A percentile compares a stretch with the other conserved stretches of the same genome.
Conservation (phyloP, 2,113 vertebrate genomes). For the Acinonyx jubatus region DNA sequence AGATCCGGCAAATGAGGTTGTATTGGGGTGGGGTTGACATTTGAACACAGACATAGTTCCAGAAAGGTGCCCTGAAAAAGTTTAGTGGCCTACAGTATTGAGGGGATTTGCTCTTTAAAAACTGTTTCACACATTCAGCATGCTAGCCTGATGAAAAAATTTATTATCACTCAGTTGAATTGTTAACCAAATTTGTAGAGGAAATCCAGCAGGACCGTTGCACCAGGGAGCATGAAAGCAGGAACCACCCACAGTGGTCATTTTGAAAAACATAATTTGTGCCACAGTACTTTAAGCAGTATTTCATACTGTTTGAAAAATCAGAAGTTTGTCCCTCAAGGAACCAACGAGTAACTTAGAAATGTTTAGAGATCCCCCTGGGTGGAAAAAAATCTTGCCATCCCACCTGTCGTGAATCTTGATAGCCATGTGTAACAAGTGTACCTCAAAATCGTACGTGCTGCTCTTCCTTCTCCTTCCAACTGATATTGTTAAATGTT, state of each 20-base stretch:
- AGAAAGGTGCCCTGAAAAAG: background rate
- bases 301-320: background rate
- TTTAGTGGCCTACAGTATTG: background rate
- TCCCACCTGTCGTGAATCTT: background rate
- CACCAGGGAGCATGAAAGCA: background rate
- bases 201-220: background rate
- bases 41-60: background rate
- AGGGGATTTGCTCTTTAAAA: background rate
- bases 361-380: background rate
- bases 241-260: background rate
- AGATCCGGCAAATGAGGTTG: background rate
- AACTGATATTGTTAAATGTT: background rate
- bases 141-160: background rate
- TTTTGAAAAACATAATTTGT: conserved; percentile 27
- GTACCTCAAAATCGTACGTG: background rate
- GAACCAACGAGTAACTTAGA: background rate
- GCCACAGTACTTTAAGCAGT: background rate
- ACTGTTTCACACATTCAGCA: background rate
- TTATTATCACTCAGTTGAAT: background rate
- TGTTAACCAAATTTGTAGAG: background rate
- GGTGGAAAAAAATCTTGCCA: background rate
- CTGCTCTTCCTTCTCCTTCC: background rate
- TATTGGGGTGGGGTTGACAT: background rate
- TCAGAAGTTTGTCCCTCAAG: background rate
- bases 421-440: background rate